These are phyloP conservation scores for Drosophila kambysellisi DNA, from an alignment of 2,888 invertebrate species.

Conservation along the genomic window DNA sequence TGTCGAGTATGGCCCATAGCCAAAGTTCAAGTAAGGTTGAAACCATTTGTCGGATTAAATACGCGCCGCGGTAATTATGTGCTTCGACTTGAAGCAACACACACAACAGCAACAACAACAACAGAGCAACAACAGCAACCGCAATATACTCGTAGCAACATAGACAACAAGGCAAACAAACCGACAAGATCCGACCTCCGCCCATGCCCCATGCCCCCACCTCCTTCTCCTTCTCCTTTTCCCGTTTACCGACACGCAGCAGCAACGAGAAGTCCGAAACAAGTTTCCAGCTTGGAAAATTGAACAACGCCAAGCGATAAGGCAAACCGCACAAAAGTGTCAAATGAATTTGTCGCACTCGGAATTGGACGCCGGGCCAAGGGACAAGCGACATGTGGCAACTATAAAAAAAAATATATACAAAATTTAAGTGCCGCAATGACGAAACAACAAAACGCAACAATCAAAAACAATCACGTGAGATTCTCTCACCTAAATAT, in stretches of 20 bases:
- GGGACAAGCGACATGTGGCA: conserved; percentile 16
- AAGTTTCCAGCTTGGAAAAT: conserved; percentile 69
- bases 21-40: conserved; percentile 82
- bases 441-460: conserved; percentile 35
- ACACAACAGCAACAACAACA: conserved; percentile 25
- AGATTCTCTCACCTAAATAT: conserved; percentile 37
- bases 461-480: conserved; percentile 61
- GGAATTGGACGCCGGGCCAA: conserved; percentile 56
- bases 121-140: conserved; percentile 34
- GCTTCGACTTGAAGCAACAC: conserved; percentile 62
- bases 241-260: conserved; percentile 26
- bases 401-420: conserved; percentile 39
- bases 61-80: conserved; percentile 82
- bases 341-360: conserved; percentile 81
- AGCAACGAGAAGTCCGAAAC: conserved; percentile 59
- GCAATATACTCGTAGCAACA: conserved; percentile 49
- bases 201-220: conserved; percentile 8
- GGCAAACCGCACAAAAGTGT: conserved; percentile 71
- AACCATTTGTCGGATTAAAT: conserved; percentile 81
- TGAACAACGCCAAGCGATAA: conserved; percentile 68
- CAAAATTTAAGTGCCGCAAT: conserved; percentile 57
- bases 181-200: conserved; percentile 65
- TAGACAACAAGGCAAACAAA: conserved; percentile 76
- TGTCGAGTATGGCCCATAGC: conserved; percentile 68
- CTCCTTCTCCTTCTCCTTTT: conserved; percentile 11